These are phyloP conservation scores for Orthonyx spaldingii DNA, from an alignment of 2,113 vertebrate species.

Conservation along the genomic window DNA sequence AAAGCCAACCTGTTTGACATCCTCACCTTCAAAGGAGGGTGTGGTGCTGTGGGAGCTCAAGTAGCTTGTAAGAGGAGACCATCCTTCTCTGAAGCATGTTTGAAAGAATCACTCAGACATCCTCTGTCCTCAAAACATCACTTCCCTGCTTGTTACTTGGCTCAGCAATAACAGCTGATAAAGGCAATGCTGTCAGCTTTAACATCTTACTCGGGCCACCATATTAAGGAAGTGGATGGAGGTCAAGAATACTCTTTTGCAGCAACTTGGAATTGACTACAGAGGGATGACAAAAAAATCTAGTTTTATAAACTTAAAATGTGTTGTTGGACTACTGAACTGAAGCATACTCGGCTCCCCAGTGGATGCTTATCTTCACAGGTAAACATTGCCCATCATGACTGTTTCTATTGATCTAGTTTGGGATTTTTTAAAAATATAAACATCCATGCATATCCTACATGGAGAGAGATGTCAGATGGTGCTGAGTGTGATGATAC, in stretches of 20 bases:
- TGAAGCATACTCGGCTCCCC: not conserved
- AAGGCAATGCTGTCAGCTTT: not conserved
- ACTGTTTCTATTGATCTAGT: not conserved
- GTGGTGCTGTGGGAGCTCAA: not conserved
- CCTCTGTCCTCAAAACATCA: not conserved
- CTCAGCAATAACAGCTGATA: not conserved
- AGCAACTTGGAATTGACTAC: not conserved
- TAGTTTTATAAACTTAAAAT: not conserved
- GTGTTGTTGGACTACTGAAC: not conserved
- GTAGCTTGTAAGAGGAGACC: not conserved
- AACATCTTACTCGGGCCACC: accelerated
- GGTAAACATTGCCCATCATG: not conserved
- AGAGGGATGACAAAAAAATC: not conserved
- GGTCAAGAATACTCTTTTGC: not conserved
- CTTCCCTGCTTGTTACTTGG: not conserved
- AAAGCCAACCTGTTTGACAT: conserved; percentile 32
- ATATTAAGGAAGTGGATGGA: not conserved
- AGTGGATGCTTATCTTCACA: not conserved
- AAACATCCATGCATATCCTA: not conserved
- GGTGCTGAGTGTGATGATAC: accelerated
- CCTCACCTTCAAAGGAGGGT: not conserved
- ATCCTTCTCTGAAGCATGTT: not conserved
- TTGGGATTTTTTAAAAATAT: not conserved
- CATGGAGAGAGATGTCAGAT: not conserved
- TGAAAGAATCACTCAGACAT: not conserved